Percentiles rank a stretch among this genome's conserved stretches.
Evolutionary conservation across 1,140 invertebrate genomes (phyloP).

Genomic region (Agrypnia vestita): DNA sequence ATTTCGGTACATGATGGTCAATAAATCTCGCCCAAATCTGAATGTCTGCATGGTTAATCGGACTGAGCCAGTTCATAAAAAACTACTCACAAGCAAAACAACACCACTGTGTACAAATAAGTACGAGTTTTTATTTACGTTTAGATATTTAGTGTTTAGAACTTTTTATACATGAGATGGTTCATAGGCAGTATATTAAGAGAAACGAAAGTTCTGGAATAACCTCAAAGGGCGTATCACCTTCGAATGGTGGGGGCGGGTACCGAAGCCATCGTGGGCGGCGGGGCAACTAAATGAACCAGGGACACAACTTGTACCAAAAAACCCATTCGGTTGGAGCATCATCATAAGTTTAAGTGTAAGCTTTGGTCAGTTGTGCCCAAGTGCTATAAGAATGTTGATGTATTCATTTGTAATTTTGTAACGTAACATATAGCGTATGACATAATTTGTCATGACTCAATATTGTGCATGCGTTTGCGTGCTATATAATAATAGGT

Average conservation of each 20-base stretch:
- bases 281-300: constrained; percentile 3
- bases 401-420: too few species aligned
- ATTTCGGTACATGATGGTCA: not conserved
- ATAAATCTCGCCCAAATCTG: constrained; percentile 12
- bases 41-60: not conserved
- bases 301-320: constrained; percentile 19
- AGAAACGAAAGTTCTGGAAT: not conserved
- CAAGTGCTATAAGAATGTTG: not conserved
- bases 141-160: too few species aligned
- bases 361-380: not conserved
- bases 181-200: not conserved
- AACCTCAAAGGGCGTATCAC: constrained; percentile 20
- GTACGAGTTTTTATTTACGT: too few species aligned
- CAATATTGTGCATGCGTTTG: too few species aligned
- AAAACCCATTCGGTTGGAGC: constrained; percentile 4
- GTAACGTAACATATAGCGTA: too few species aligned
- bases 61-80: not conserved
- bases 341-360: constrained; percentile 5
- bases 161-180: not conserved
- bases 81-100: not conserved
- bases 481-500: too few species aligned
- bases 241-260: constrained; percentile 15
- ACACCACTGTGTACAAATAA: constrained; percentile 1
- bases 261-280: not conserved
- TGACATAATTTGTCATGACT: too few species aligned